Conservation (phyloP, 2,113 vertebrate genomes). For the Alexandromys fortis region DNA sequence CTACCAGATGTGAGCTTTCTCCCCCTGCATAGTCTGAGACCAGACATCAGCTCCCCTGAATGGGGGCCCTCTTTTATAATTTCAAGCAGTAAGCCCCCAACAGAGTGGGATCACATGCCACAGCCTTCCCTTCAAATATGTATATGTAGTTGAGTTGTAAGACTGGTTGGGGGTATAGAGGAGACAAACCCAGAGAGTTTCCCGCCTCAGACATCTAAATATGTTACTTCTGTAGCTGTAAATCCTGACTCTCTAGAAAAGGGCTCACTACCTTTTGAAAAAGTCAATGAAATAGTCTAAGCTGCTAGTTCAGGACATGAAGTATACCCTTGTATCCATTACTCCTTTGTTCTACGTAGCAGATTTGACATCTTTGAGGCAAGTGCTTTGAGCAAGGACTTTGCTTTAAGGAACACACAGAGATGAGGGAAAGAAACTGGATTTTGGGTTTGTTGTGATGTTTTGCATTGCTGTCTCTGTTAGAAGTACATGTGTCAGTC, state of each 20-base stretch:
- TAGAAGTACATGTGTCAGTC: too few species aligned
- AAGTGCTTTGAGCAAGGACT: not conserved
- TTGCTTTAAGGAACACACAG: not conserved
- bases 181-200: not conserved
- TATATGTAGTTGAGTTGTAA: not conserved
- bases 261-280: not conserved
- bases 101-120: not conserved
- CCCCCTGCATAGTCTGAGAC: not conserved
- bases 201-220: not conserved
- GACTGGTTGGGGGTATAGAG: not conserved
- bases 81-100: not conserved
- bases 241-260: not conserved
- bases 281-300: not conserved
- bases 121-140: not conserved
- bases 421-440: not conserved
- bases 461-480: not conserved
- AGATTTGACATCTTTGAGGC: not conserved
- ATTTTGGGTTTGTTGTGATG: not conserved
- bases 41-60: not conserved
- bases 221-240: not conserved
- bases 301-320: not conserved
- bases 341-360: not conserved
- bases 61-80: not conserved
- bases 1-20: not conserved
- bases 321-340: not conserved